Percentiles rank a stretch among this genome's conserved stretches.
Conservation (phyloP, 2,888 invertebrate species). For the Mayetiola destructor region DNA sequence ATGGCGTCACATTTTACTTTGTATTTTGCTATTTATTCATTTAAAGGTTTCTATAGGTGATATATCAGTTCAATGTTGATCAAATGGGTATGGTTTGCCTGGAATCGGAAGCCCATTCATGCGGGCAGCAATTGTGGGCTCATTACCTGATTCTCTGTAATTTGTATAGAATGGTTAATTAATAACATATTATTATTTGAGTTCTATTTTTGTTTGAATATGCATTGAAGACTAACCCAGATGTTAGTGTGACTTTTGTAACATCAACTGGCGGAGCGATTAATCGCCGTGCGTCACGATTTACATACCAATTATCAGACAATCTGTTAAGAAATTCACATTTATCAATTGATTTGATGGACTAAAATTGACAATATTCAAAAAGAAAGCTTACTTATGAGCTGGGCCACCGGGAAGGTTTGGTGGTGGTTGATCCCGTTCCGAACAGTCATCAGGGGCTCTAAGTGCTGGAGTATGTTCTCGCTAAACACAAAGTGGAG, state of each 20-base stretch:
- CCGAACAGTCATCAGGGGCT: slow-evolving; percentile 49
- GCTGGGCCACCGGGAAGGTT: slow-evolving; percentile 67
- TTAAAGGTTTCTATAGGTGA: too few species aligned
- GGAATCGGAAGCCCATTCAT: too few species aligned
- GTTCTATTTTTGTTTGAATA: too few species aligned
- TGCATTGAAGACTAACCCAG: neutral
- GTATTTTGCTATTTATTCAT: too few species aligned
- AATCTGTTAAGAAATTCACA: slow-evolving; percentile 38
- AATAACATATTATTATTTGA: too few species aligned
- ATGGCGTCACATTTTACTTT: too few species aligned
- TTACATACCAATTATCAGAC: slow-evolving; percentile 69
- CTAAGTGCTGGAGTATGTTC: slow-evolving; percentile 43
- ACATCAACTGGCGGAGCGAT: slow-evolving; percentile 37
- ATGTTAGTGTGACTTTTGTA: slow-evolving; percentile 18
- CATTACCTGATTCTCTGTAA: too few species aligned
- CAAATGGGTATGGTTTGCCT: too few species aligned
- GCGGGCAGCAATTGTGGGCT: too few species aligned
- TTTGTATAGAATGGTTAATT: too few species aligned
- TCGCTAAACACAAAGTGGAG: slow-evolving; percentile 35
- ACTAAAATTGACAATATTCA: slow-evolving; percentile 1
- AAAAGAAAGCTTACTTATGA: slow-evolving; percentile 39
- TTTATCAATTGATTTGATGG: slow-evolving; percentile 1
- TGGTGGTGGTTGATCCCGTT: slow-evolving; percentile 70
- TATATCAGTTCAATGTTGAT: too few species aligned
- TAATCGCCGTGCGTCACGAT: slow-evolving; percentile 68